Evolutionary conservation across 2,888 invertebrate species (phyloP).

Genomic region (Plagodis dolabraria): DNA sequence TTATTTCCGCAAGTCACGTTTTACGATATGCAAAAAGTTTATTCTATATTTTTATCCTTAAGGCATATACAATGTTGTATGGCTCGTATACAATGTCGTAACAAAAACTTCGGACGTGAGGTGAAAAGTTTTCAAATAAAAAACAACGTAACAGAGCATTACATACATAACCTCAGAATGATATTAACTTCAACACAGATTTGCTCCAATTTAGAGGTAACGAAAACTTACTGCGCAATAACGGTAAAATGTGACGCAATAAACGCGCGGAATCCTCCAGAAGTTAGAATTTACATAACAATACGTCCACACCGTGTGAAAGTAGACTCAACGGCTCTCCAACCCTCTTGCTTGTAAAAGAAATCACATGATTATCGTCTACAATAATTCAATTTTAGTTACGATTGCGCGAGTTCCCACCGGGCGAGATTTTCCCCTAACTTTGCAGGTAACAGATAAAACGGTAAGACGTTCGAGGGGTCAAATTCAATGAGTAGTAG

Average conservation of each 20-base stretch:
- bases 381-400: slow-evolving; percentile 76
- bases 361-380: slow-evolving; percentile 61
- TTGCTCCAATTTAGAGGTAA: slow-evolving; percentile 6
- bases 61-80: no score
- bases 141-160: background rate
- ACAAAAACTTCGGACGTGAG: no score
- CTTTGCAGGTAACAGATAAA: slow-evolving; percentile 77
- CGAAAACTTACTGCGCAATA: slow-evolving; percentile 32
- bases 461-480: slow-evolving; percentile 78
- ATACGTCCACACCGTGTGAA: slow-evolving; percentile 71
- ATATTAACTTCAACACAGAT: slow-evolving; percentile 4
- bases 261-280: slow-evolving; percentile 35
- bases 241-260: slow-evolving; percentile 41
- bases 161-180: slow-evolving; percentile 5
- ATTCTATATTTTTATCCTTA: no score
- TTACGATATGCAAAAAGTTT: no score
- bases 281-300: slow-evolving; percentile 60
- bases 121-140: background rate
- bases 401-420: slow-evolving; percentile 76
- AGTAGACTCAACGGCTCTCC: slow-evolving; percentile 52
- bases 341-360: slow-evolving; percentile 60
- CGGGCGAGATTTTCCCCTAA: slow-evolving; percentile 75
- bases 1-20: no score
- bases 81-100: no score
- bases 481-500: slow-evolving; percentile 73